Percentiles rank a stretch among this genome's conserved stretches.
These are phyloP conservation scores for Desmodus rotundus DNA, from an alignment of 2,113 vertebrate species.

Conservation along the genomic window DNA sequence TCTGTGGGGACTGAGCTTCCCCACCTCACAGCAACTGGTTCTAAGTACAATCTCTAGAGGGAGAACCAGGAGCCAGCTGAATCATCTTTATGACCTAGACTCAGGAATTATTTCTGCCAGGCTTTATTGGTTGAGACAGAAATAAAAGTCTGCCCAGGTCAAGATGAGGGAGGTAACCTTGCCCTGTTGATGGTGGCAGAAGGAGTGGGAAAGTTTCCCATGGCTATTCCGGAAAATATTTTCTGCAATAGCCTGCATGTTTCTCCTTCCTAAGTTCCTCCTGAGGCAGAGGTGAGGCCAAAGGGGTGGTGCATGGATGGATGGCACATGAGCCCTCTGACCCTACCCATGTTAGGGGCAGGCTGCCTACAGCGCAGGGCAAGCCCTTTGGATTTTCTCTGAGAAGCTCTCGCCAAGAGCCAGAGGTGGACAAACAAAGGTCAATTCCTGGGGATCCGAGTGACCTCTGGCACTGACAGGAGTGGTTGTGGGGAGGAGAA, in stretches of 20 bases:
- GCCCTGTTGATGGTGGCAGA: neutral
- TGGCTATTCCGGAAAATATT: neutral
- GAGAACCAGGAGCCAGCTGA: neutral
- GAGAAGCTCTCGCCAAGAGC: neutral
- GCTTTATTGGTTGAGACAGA: neutral
- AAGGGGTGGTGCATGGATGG: neutral
- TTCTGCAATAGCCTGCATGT: neutral
- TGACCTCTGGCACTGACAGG: neutral
- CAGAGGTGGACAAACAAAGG: neutral
- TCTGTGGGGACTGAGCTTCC: neutral
- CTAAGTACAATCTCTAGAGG: neutral
- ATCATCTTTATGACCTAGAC: neutral
- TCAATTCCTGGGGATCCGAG: neutral
- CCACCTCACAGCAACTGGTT: fast-evolving
- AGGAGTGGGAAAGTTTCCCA: neutral
- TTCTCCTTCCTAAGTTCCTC: neutral
- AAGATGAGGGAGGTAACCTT: no score
- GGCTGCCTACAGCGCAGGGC: neutral
- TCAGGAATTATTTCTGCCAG: fast-evolving
- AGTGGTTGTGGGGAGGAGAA: neutral
- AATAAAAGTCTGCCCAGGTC: no score
- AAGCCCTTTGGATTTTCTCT: neutral
- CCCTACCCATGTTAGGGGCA: neutral
- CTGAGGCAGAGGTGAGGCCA: neutral
- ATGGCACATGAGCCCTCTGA: neutral